A percentile compares a stretch with the other conserved stretches of the same genome.
Evolutionary conservation across 1,140 invertebrate species (phyloP).

Genomic region (Neodiprion pinetum): DNA sequence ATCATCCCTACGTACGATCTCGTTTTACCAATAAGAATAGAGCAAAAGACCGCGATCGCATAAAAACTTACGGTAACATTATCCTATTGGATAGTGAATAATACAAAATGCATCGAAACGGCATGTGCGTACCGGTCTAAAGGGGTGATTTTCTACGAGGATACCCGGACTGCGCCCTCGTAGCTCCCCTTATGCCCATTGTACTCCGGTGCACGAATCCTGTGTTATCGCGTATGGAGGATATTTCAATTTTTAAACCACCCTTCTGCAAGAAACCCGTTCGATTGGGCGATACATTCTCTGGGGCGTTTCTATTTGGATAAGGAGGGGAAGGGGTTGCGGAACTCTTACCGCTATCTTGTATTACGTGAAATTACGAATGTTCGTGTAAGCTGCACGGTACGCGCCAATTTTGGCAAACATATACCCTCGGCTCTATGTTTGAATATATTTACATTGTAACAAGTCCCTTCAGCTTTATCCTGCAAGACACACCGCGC

Average conservation of each 20-base stretch:
- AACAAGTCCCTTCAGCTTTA: too few relatives aligned
- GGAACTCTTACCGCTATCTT: too few relatives aligned
- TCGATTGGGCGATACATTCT: neutral
- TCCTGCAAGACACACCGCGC: too few relatives aligned
- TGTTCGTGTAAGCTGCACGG: too few relatives aligned
- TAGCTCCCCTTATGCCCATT: neutral
- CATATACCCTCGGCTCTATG: too few relatives aligned
- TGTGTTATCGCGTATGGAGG: neutral
- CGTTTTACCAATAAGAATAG: too few relatives aligned
- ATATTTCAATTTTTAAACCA: constrained; percentile 1
- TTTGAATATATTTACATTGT: too few relatives aligned
- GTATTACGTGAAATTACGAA: too few relatives aligned
- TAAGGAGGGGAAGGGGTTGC: too few relatives aligned
- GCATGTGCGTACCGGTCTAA: neutral
- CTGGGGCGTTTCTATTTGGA: neutral
- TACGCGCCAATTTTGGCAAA: too few relatives aligned
- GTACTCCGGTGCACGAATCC: neutral
- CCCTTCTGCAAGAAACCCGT: neutral
- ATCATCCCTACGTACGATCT: too few relatives aligned
- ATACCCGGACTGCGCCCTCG: neutral
- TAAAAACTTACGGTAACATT: neutral
- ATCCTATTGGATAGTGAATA: neutral
- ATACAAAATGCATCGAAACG: neutral
- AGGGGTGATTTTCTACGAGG: constrained; percentile 1
- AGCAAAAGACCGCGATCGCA: neutral